Evolutionary conservation across 2,113 vertebrate genomes (phyloP).

Genomic region (Phoxinus phoxinus): DNA sequence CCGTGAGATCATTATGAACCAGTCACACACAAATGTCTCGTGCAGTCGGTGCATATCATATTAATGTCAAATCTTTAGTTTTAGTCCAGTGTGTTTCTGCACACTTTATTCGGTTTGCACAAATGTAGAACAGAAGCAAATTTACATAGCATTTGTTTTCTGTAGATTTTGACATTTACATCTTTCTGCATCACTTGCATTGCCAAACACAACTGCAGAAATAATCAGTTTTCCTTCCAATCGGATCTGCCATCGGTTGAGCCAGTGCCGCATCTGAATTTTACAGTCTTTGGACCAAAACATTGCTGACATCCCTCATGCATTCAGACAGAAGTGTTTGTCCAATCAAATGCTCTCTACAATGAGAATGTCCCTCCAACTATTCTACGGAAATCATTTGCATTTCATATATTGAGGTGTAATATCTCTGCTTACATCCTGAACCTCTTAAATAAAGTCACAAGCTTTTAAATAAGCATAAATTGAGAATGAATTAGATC

Average conservation of each 20-base stretch:
- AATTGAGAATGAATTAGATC: neutral
- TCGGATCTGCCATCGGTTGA: neutral
- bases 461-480: neutral
- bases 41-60: neutral
- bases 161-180: slow-evolving; percentile 2
- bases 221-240: neutral
- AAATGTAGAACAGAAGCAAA: neutral
- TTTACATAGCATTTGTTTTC: neutral
- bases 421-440: too few species aligned
- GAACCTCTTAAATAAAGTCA: too few species aligned
- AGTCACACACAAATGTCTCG: slow-evolving; percentile 52
- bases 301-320: too few species aligned
- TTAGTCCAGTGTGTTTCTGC: neutral
- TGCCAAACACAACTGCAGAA: neutral
- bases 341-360: too few species aligned
- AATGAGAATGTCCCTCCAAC: too few species aligned
- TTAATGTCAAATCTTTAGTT: neutral
- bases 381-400: too few species aligned
- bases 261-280: neutral
- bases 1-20: slow-evolving; percentile 66
- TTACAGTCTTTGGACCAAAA: too few species aligned
- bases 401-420: too few species aligned
- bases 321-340: too few species aligned
- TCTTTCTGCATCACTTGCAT: slow-evolving; percentile 12
- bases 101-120: neutral